Evolutionary conservation across 2,888 invertebrate species (phyloP).

Genomic region (Eilema griseolum): DNA sequence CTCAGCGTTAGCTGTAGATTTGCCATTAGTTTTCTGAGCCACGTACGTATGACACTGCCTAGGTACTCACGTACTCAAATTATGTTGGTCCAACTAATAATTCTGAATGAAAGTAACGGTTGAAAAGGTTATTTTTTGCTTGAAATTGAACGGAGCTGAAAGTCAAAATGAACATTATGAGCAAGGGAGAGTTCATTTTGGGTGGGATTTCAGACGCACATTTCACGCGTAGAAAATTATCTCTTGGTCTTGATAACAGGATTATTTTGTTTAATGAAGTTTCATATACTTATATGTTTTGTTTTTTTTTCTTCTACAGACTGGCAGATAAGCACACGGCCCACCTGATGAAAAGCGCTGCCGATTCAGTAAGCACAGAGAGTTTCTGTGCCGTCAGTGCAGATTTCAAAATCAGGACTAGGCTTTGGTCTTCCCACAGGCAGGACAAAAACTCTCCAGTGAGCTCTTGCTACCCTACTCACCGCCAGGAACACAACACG

Average conservation of each 20-base stretch:
- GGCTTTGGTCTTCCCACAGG: no score
- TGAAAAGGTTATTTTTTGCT: neutral
- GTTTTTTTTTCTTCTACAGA: no score
- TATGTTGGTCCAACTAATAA: constrained; percentile 10
- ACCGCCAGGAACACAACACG: no score
- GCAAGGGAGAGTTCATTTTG: neutral
- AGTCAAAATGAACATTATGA: neutral
- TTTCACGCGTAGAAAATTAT: neutral
- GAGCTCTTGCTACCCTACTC: no score
- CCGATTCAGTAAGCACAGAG: no score
- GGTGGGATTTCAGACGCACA: neutral
- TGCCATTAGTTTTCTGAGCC: constrained; percentile 5
- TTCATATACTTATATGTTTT: neutral
- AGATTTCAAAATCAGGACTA: no score
- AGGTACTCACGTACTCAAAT: constrained; percentile 16
- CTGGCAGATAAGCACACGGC: no score
- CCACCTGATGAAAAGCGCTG: no score
- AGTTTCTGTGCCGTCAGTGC: no score
- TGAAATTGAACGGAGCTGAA: neutral
- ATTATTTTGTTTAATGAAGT: constrained; percentile 1
- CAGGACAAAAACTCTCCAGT: no score
- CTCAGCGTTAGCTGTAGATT: neutral
- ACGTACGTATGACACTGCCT: constrained; percentile 11
- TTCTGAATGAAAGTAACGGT: neutral
- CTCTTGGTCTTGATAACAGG: neutral